Conservation (phyloP, 2,797 vertebrate genomes). For the Rhabdophis nuchalis region DNA sequence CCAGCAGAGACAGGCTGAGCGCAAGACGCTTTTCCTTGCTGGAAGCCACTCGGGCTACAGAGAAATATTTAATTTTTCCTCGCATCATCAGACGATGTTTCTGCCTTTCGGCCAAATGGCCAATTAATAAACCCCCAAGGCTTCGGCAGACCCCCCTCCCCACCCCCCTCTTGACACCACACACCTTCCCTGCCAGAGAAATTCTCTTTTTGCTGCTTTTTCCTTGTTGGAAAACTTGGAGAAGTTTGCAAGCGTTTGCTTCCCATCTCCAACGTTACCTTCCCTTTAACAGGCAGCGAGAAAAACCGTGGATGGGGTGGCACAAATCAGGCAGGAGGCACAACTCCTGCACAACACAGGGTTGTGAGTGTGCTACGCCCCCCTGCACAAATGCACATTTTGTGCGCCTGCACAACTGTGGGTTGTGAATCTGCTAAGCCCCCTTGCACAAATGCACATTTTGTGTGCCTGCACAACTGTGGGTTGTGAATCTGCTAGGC, state of each 20-base stretch:
- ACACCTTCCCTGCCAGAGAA: rapidly evolving
- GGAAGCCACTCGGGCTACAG: neutral
- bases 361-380: neutral
- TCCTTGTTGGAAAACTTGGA: neutral
- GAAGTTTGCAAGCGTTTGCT: neutral
- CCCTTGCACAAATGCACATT: neutral
- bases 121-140: neutral
- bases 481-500: neutral
- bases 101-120: neutral
- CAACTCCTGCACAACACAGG: neutral
- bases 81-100: neutral
- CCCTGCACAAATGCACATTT: neutral
- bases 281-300: neutral
- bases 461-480: neutral
- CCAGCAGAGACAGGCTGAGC: neutral
- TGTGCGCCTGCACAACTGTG: neutral
- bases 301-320: neutral
- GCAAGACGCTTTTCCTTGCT: neutral
- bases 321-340: neutral
- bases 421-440: neutral
- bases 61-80: neutral
- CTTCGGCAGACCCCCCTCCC: neutral
- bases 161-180: no score
- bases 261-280: neutral
- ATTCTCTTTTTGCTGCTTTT: neutral